Evolutionary conservation across 2,888 invertebrate species (phyloP), one percentile per base, ranked within the genome.

Genomic region (Heteromyza rotundicornis): DNA sequence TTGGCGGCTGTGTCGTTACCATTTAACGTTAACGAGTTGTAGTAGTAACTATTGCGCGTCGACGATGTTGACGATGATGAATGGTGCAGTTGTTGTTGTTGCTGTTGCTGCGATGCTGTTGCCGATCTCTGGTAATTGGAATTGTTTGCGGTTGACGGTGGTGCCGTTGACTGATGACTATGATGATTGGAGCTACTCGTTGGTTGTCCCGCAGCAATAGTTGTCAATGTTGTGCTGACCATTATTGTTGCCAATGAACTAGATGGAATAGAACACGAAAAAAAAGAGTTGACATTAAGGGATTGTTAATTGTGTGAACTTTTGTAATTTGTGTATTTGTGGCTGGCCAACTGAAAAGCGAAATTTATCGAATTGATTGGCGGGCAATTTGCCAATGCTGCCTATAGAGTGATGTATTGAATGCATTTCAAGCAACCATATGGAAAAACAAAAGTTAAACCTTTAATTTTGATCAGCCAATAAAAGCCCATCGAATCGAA

Each of bases 221-320:
- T 80, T 70, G 82, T 79, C 80, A 82, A 80, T 80, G 82, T 79
- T 80, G 82, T 80, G 79, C 82, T 82, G 78, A 82, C 82, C 82
- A 82, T 82, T 82, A 82, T 82, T 82, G 79, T 77, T 77, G 73
- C 73, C 78, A 78, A 76, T 80, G 74, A 75, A 75, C 82, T 82
- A 70, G 22, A 75, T 60, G 49, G 66, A 57, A 52, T 44, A 49
- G 27, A 5, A 64, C 52, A 60, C 27, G 10, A 22, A 36, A 52
- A n/a, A 24, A 20, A 12, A 40, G 16, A n/a, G 20, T 20, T n/a
- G n/a, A n/a, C n/a, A n/a, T n/a, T n/a, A n/a, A n/a, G n/a, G n/a
- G n/a, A n/a, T n/a, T n/a, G n/a, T n/a, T n/a, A n/a, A n/a, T n/a
- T n/a, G n/a, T n/a, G n/a, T n/a, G n/a, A n/a, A n/a, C n/a, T n/a